Evolutionary conservation across 2,797 vertebrate species (phyloP), one percentile per base, ranked within the genome.

Genomic region (Thamnophis elegans): DNA sequence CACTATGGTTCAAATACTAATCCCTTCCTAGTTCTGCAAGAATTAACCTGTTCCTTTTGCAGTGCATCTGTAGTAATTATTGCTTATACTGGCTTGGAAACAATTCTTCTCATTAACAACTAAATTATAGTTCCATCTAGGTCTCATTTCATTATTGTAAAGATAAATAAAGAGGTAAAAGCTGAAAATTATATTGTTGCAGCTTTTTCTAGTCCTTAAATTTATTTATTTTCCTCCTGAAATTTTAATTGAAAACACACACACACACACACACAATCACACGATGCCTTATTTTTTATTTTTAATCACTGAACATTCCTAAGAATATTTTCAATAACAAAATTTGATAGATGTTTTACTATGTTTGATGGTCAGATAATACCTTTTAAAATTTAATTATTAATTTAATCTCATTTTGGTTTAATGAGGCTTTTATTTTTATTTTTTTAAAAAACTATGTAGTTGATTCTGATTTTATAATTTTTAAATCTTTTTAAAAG

Each of bases 101-200:
- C 85, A 5, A 10, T 91, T 95, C 93, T 93, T 60, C 0, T 0
- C 92, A 78, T 92, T 94, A 90, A 25, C 85, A 85, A 86, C 87
- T 94, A 51, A 90, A 94, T 93, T 93, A 95, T 91, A 88, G 94
- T 94, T 96, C 95, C 73, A 95, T 54, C 51, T 90, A 92, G 62
- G 89, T 3, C 62, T 73, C 95, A 89, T 92, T 94, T 95, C 58
- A 90, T 94, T 91, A 68, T 5, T 92, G 89, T 78, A 82, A 91
- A 94, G 92, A 90, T 0, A 95, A 94, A 94, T 88, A 73, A 65
- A 62, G 73, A 85, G 73, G 90, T 4, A 91, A 36, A 85, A 94
- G 93, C 95, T 90, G 88, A 95, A 95, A 93, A 85, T 65, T 51
- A 36, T 26, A 90, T 14, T 95, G 55, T 94, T 47, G 51, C 95